phyloP scores from a whole-genome alignment of 2,888 invertebrate genomes.

The Trileptium ribeirensis region DNA sequence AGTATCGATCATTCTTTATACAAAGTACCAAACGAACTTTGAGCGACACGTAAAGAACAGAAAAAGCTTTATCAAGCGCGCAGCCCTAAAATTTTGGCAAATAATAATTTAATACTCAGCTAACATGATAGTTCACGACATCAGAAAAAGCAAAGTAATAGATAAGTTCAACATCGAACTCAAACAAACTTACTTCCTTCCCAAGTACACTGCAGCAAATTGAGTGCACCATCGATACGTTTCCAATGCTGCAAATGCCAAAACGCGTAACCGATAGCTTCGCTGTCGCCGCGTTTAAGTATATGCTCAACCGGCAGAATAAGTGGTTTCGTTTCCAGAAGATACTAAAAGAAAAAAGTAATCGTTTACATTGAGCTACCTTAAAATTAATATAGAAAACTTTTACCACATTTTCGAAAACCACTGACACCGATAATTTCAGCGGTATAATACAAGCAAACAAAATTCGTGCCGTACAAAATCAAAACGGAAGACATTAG shows the following conservation, averaged over 20 bases:
- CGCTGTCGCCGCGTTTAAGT: slow-evolving; percentile 81
- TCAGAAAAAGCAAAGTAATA: too few species aligned
- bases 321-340: slow-evolving; percentile 85
- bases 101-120: too few species aligned
- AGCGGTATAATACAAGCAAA: not conserved
- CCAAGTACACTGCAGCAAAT: slow-evolving; percentile 82
- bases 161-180: too few species aligned
- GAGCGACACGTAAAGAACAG: too few species aligned
- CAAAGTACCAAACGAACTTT: too few species aligned
- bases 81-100: too few species aligned
- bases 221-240: slow-evolving; percentile 84
- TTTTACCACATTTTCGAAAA: too few species aligned
- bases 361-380: too few species aligned
- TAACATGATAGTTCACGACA: too few species aligned
- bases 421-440: not conserved
- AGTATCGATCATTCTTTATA: too few species aligned
- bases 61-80: too few species aligned
- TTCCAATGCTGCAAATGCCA: slow-evolving; percentile 95
- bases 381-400: too few species aligned
- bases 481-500: not conserved
- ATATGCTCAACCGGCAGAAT: slow-evolving; percentile 95
- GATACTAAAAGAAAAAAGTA: slow-evolving; percentile 61
- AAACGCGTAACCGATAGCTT: slow-evolving; percentile 91
- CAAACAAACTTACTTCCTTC: slow-evolving; percentile 69
- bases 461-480: not conserved